Base-by-base conservation (phyloP, 53 echinoderm and acorn worm species). In the Echinometra lucunter region DNA sequence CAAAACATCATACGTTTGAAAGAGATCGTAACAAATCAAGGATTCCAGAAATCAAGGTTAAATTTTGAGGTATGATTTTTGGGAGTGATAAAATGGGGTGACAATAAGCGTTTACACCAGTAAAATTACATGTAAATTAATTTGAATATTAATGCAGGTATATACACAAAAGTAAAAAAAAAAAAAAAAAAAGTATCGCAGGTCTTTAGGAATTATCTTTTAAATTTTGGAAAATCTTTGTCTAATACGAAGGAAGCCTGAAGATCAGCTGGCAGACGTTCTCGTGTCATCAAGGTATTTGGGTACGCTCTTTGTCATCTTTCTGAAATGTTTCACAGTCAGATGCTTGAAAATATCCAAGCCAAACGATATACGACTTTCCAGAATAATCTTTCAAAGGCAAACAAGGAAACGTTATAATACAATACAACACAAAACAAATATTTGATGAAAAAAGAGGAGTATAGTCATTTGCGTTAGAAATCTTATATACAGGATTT, bases 401-500 rank as follows among this genome's bases (percentile, higher is more conserved):
- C 89, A 58, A 89, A 60, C 28, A 60, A 23, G 58, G 35, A 57
- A 21, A 89, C n/a, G 27, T 47, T 4, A 58, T 13, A 13, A 53
- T 53, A 53, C 5, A 53, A 53, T 25, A 58, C 60, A 60, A 89
- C 37, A 57, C 60, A 58, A 37, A 89, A 38, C 57, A 89, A 10
- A n/a, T n/a, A n/a, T n/a, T 89, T 89, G 58, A 89, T 83, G 58
- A 58, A 89, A 89, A 53, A 89, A 58, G 89, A 34, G 40, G 19
- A 45, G 57, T 37, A 89, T 37, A 89, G 40, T 58, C 23, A 89
- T 89, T 89, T 89, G 89, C 60, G n/a, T 89, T 89, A 89, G 40
- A 89, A 88, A 89, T 89, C 89, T 89, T 89, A 89, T 89, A 6
- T 89, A 89, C 89, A 89, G 19, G 58, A 85, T 89, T 89, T 89